A percentile compares a stretch with the other conserved stretches of the same genome.
Conservation (phyloP, 2,888 invertebrate genomes). For the Eupithecia subfuscata region DNA sequence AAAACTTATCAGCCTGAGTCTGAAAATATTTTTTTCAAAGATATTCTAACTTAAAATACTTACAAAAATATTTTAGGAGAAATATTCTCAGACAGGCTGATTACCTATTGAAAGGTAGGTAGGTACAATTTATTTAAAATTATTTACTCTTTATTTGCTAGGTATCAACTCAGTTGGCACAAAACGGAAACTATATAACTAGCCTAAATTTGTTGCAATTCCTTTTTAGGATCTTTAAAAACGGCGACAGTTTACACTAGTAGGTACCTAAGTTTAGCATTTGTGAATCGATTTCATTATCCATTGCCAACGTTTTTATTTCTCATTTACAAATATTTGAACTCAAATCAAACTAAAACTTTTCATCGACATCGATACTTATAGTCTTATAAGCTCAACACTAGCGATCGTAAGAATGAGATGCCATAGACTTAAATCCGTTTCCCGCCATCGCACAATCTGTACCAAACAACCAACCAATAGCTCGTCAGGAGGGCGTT, state of each 20-base stretch:
- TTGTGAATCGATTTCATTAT: not conserved
- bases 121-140: too few relatives aligned
- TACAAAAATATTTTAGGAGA: too few relatives aligned
- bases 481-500: slow-evolving; percentile 71
- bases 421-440: slow-evolving; percentile 79
- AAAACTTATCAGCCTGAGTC: not conserved
- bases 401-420: slow-evolving; percentile 77
- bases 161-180: not conserved
- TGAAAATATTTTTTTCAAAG: not conserved
- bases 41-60: not conserved
- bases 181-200: too few relatives aligned
- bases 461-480: slow-evolving; percentile 70
- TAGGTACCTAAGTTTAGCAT: not conserved
- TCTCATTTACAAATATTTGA: not conserved
- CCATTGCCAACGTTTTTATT: not conserved
- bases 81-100: too few relatives aligned
- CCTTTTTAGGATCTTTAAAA: not conserved
- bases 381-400: slow-evolving; percentile 38
- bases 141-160: not conserved
- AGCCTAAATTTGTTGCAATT: too few relatives aligned
- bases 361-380: slow-evolving; percentile 47
- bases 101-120: not conserved
- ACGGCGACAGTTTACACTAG: not conserved
- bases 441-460: slow-evolving; percentile 82
- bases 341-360: not conserved